Evolutionary conservation across 2,113 vertebrate genomes (phyloP), one percentile per base, ranked within the genome.

Genomic region (Delphinus delphis): DNA sequence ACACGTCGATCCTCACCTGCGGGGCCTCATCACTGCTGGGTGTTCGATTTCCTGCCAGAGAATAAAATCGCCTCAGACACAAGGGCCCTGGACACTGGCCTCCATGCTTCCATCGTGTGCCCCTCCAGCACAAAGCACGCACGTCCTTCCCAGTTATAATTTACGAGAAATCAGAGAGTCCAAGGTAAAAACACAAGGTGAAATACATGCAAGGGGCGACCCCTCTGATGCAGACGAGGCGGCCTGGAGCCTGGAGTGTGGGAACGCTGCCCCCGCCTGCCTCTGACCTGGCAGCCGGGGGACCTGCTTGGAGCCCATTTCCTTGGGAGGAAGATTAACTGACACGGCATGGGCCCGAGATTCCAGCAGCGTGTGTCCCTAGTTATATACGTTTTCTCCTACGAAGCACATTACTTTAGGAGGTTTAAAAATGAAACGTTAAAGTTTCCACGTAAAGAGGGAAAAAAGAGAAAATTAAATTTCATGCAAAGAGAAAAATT

Each of bases 1-100:
- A 0, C 0, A 5, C 4, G 0, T 5, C 9, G 0, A 15, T 7
- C 50, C 23, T 0, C 38, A 1, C 13, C 23, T 1, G 2, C 0
- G 0, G 8, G 14, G 38, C 9, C 3, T 17, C 18, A n/a, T 50
- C 14, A 0, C 8, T 5, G n/a, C 1, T 2, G 5, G 4, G 5
- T 31, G 77, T 3, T 5, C 1, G 7, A 26, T 23, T 15, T 79
- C 55, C 31, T 18, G 1, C n/a, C 0, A 25, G 21, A 89, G 17
- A 11, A 15, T 12, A 13, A 36, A 18, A 9, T 8, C 5, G 26
- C 18, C 31, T 31, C 31, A 23, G n/a, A 20, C 10, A 3, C 33
- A 1, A 9, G 38, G 3, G 12, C 5, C 1, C 6, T 3, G 10
- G 20, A 15, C 31, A 0, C 0, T 1, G 60, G 73, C 71, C 53